Base-by-base conservation (phyloP, 2,888 invertebrate genomes). In the Epiblema foenella region DNA sequence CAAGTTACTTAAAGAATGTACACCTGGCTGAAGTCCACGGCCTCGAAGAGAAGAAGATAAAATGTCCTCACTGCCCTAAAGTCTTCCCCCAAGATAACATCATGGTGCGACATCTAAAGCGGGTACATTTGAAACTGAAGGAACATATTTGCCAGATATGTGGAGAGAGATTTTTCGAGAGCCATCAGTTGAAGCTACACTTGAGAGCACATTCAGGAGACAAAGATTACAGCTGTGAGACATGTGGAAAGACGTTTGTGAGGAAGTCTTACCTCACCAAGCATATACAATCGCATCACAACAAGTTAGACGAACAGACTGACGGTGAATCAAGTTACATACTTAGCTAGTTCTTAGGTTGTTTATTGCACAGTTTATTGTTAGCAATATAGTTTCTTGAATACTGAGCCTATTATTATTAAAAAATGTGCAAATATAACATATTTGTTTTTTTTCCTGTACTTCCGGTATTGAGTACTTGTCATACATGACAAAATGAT, bases 41-140 rank as follows among this genome's bases (percentile, higher is more conserved):
- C 0, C 39, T 66, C n/a, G 73, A 69, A 17, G 69, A 73, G 39
- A 60, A 18, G 15, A 69, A 39, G 29, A 69, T 62, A 3, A 65
- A 69, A 60, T 73, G 73, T 4, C 60, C 69, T 2, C 42, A 65
- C 7, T 77, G 89, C 86, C 79, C 88, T 86, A 70, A 58, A 58
- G 62, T 73, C 0, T 73, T 73, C 17, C 70, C 70, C 0, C 65
- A 69, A 65, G 87, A 87, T 81, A 89, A 88, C 56, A 87, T 88
- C 0, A 77, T 89, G 51, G 87, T 87, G 1, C 84, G 89, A 75
- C 89, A 89, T 69, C 85, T 89, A 85, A 87, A 86, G 3, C 87
- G 86, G 0, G 86, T 88, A 2, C 89, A 89, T 72, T 85, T 89
- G 20, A 69, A 70, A 18, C 18, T 51, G 11, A 67, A 63, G 17